Evolutionary conservation across 2,888 invertebrate species (phyloP), one percentile per base, ranked within the genome.

Genomic region (Phyllotreta cruciferae): DNA sequence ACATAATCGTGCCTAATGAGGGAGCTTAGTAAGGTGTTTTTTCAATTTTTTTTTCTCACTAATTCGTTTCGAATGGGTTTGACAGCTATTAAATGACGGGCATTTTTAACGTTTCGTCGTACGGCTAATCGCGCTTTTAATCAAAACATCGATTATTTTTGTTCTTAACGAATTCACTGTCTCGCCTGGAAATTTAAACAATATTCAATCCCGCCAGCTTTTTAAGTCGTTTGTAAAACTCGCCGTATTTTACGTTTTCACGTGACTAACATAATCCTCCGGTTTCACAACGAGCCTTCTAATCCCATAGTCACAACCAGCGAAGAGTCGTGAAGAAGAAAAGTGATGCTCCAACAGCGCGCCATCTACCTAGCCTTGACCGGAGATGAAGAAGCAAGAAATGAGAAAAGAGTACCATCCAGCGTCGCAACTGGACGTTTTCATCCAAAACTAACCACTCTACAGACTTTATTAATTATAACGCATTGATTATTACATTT

Each of bases 311-410:
- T 60, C 60, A 60, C 60, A 24, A 24, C 24, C 2, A 24, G 24
- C 4, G 60, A 60, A 49, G 10, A 60, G 52, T 49, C 62, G 55
- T 58, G 56, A 64, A 62, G 61, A 66, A 50, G 60, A 44, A 14
- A 50, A 42, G 36, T 38, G 52, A 53, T 8, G 42, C 56, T 50
- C 44, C 56, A 53, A 47, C 61, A 60, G 58, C 64, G 57, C 47
- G 64, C 63, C 65, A 64, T 64, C 63, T 53, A 62, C 42, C 50
- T 63, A 67, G 61, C 68, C 68, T 68, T 68, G 68, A 68, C 68
- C 68, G 68, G 60, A 53, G 64, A 38, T 53, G 38, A 52, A 44
- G 52, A 34, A 35, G 35, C 49, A 34, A 34, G 9, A 35, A 6
- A 49, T 35, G 36, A 47, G 14, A 24, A 47, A 35, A 52, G 52